Evolutionary conservation across 2,797 vertebrate species (phyloP), one percentile per base, ranked within the genome.

Genomic region (Sebastes trivittatus): DNA sequence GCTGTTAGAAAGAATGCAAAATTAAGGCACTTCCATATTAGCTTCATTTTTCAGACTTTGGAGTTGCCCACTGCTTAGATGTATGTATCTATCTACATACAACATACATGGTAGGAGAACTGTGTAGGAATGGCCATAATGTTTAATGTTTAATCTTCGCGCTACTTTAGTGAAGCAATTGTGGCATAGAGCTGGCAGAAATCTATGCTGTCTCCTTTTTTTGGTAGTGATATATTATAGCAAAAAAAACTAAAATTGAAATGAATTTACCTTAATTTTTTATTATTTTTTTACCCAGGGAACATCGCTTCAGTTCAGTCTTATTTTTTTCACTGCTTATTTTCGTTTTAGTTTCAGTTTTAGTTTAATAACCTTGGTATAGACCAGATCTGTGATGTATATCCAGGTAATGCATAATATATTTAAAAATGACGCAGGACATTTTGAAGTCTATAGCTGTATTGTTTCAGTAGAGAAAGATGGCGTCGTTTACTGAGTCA

Each of bases 401-500:
- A 66, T 20, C 8, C 9, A 64, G 3, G 23, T 65, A 74, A 72
- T 7, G 10, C 46, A 11, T 20, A 11, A 36, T 30, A 11, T 20
- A 14, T 42, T 13, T 5, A 34, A 30, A 59, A 13, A 52, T 63
- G 18, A 49, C 20, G 27, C 4, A 25, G 14, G n/a, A 38, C 22
- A 30, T 16, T 11, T 4, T 56, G 2, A 67, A 20, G 5, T 69
- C 22, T 3, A 4, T 3, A 4, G 42, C 18, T 66, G 1, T 36
- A 32, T 81, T 69, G 66, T 67, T 79, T 62, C 71, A 62, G 1
- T 10, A 11, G 25, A 72, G 25, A 68, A 59, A 68, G 20, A 72
- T 36, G 46, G 3, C 22, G 46, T 72, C 10, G 46, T 80, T 86
- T n/a, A 69, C 14, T 77, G 66, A 88, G 16, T 79, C 72, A 75